Base-by-base conservation (phyloP, 1,140 invertebrate species). In the Nephotettix cincticeps region DNA sequence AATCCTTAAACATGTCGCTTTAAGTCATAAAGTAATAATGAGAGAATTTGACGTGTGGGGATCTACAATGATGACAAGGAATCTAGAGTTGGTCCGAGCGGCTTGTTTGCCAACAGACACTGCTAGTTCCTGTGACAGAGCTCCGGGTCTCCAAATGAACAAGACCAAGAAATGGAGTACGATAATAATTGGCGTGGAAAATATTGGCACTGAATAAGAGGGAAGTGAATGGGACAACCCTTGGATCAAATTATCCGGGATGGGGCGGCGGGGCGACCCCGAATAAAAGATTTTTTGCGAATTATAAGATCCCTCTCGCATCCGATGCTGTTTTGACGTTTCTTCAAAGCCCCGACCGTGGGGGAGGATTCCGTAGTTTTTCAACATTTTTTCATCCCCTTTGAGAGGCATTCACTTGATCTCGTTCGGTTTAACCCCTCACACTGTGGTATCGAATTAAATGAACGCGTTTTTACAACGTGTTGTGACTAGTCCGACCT, bases 251-350 rank as follows among this genome's bases (percentile, higher is more conserved):
- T 67, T 67, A 67, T 67, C 64, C 64, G 64, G 29, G 11, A 29
- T 2, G 21, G n/a, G 64, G 23, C 64, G 40, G 27, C n/a, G 11
- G 27, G 27, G 27, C 21, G 25, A 11, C 3, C n/a, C 21, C 47
- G 28, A 28, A 61, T 61, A 14, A 61, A 28, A 28, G 56, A 27
- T 29, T 61, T 61, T 61, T 61, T 61, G 56, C 56, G 56, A 61
- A 61, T 61, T 61, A 61, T 61, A 61, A 61, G 56, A 65, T 43
- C 64, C 64, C 64, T 67, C 32, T 17, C 40, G 64, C 17, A 67
- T 67, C 64, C 64, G 64, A 45, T 67, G 64, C 40, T 67, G 64
- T 67, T 67, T 67, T 67, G 64, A 67, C 64, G 40, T 67, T 19
- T 61, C 56, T 51, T 61, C 56, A 61, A 61, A 61, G 56, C 56